Evolutionary conservation across 2,888 invertebrate genomes (phyloP).

Genomic region (Sesia bembeciformis): DNA sequence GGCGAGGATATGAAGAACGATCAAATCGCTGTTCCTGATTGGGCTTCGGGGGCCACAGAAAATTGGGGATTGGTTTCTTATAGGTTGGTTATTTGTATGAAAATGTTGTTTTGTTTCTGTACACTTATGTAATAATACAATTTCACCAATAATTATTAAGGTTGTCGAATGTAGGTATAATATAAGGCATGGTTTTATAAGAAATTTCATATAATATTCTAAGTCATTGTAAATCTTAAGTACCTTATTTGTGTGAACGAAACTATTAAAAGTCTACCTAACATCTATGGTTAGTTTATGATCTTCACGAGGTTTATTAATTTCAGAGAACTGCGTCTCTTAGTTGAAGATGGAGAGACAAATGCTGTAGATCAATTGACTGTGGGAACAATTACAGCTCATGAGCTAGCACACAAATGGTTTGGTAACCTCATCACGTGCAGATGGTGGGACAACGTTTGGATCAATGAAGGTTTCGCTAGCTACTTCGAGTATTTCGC

Average conservation of each 20-base stretch:
- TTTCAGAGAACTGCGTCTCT: constrained; percentile 52
- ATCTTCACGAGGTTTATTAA: no score
- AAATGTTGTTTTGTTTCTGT: no score
- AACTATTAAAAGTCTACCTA: no score
- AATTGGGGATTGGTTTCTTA: constrained; percentile 67
- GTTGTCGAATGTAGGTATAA: neutral
- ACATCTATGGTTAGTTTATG: no score
- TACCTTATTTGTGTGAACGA: no score
- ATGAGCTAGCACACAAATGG: constrained; percentile 83
- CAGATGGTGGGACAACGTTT: constrained; percentile 82
- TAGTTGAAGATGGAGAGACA: constrained; percentile 54
- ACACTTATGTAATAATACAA: no score
- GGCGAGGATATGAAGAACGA: constrained; percentile 52
- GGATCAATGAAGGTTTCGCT: constrained; percentile 86
- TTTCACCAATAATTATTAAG: neutral
- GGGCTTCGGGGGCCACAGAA: constrained; percentile 68
- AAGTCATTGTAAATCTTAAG: no score
- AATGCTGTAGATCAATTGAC: constrained; percentile 48
- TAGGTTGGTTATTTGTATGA: constrained; percentile 27
- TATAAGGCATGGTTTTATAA: neutral
- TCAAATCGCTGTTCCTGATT: constrained; percentile 59
- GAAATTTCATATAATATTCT: no score
- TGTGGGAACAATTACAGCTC: constrained; percentile 70
- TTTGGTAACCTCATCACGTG: constrained; percentile 84
- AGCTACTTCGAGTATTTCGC: constrained; percentile 80